These are phyloP conservation scores for Tachuris rubrigastra DNA, from an alignment of 2,113 vertebrate species.

Conservation along the genomic window DNA sequence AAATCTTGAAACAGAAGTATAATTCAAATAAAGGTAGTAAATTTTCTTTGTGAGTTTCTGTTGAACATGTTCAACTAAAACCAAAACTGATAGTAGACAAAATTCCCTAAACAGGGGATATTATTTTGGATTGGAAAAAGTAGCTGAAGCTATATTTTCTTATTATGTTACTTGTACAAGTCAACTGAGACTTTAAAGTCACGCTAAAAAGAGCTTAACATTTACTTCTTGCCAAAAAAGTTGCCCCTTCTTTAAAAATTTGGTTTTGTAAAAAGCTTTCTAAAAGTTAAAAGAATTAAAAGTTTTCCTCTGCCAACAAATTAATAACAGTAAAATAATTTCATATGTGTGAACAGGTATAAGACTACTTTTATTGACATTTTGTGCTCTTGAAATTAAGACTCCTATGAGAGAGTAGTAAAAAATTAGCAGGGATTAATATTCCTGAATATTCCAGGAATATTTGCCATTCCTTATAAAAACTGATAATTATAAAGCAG, in stretches of 20 bases:
- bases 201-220: neutral
- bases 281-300: neutral
- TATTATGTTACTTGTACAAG: neutral
- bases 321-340: neutral
- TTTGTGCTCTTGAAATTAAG: neutral
- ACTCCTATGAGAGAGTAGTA: neutral
- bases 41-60: neutral
- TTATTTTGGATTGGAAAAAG: neutral
- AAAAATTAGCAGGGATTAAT: neutral
- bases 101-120: neutral
- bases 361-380: neutral
- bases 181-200: neutral
- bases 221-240: neutral
- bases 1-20: neutral
- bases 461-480: neutral
- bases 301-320: neutral
- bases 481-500: neutral
- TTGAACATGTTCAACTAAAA: neutral
- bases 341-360: neutral
- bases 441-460: no score
- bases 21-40: neutral
- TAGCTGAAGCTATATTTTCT: neutral
- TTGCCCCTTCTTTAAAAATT: fast-evolving
- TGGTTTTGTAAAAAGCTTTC: neutral
- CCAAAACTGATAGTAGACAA: neutral